A percentile compares a stretch with the other conserved stretches of the same genome.
Conservation (phyloP, 2,113 vertebrate species). For the Rousettus leschenaultii region DNA sequence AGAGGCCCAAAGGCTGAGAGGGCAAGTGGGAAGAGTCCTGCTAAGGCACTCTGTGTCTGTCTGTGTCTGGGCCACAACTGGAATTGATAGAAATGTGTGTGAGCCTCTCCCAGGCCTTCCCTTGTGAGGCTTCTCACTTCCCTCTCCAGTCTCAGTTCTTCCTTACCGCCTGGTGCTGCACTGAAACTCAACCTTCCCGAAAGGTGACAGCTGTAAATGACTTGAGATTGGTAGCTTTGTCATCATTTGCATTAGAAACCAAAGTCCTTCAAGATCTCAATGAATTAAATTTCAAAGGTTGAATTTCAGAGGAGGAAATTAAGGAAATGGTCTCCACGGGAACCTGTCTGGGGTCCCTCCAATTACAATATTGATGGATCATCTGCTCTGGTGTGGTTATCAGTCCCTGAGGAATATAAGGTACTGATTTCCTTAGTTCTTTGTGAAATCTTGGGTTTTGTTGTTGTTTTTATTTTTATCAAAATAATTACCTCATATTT, state of each 20-base stretch:
- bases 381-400: neutral
- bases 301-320: neutral
- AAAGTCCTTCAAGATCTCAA: neutral
- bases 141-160: neutral
- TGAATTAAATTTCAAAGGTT: neutral
- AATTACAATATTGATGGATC: rapidly evolving
- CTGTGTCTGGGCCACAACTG: rapidly evolving
- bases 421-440: neutral
- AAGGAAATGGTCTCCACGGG: neutral
- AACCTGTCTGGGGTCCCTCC: neutral
- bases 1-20: neutral
- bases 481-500: neutral
- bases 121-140: neutral
- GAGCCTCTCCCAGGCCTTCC: too few species aligned
- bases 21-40: neutral
- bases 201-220: neutral
- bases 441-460: neutral
- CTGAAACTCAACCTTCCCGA: neutral
- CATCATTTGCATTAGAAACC: neutral
- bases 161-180: neutral
- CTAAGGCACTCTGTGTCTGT: neutral
- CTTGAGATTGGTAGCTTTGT: neutral
- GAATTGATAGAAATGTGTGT: neutral
- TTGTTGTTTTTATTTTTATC: neutral
- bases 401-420: neutral